Evolutionary conservation across 2,797 vertebrate genomes (phyloP).

Genomic region (Myotis myotis): DNA sequence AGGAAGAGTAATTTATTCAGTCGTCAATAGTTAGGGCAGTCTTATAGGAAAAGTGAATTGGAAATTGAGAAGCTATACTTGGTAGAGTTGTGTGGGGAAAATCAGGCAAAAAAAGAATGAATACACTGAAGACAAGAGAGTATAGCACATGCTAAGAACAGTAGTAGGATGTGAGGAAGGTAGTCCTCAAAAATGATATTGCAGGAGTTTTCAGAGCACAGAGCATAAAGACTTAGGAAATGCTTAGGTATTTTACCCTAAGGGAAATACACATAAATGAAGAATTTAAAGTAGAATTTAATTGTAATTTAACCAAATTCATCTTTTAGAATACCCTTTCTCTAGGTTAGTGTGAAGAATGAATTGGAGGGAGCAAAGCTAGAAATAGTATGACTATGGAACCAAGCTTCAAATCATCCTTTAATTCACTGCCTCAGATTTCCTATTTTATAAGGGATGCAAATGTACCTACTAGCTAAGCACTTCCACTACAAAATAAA

Average conservation of each 20-base stretch:
- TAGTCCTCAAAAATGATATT: neutral
- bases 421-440: neutral
- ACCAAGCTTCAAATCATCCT: neutral
- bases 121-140: neutral
- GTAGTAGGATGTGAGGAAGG: neutral
- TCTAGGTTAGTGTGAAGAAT: neutral
- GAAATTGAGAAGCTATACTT: neutral
- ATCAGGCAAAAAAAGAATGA: neutral
- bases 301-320: constrained; percentile 15
- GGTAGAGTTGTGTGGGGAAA: neutral
- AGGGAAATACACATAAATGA: neutral
- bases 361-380: neutral
- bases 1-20: neutral
- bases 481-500: constrained; percentile 48
- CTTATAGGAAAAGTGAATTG: neutral
- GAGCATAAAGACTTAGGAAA: neutral
- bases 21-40: neutral
- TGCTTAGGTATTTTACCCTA: neutral
- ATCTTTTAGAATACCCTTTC: neutral
- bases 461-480: constrained; percentile 33
- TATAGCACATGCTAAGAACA: neutral
- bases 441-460: neutral
- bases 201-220: neutral
- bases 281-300: neutral
- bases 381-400: neutral